These are phyloP conservation scores for Tanypteryx hageni DNA, from an alignment of 2,888 invertebrate species.

Conservation along the genomic window DNA sequence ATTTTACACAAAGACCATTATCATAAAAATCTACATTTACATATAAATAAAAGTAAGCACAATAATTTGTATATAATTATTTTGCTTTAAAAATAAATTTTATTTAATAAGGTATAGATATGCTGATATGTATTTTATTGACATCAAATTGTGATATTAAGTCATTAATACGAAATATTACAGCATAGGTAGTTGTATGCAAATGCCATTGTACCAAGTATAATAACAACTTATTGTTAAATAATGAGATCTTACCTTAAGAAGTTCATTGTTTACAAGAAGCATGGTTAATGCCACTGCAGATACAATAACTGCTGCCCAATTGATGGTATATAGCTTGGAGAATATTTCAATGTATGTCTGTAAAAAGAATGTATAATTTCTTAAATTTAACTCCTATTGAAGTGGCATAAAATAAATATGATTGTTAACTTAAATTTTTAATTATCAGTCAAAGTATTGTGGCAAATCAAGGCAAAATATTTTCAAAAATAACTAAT, in stretches of 20 bases:
- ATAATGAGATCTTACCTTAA: slow-evolving; percentile 77
- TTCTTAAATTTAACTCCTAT: slow-evolving; percentile 7
- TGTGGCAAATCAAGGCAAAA: not conserved
- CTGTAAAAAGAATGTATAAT: slow-evolving; percentile 74
- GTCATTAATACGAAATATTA: too few relatives aligned
- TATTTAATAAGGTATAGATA: not conserved
- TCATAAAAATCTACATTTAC: too few relatives aligned
- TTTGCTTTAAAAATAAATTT: too few relatives aligned
- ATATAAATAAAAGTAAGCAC: too few relatives aligned
- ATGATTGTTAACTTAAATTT: not conserved
- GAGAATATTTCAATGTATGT: slow-evolving; percentile 79
- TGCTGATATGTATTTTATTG: not conserved
- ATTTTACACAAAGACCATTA: too few relatives aligned
- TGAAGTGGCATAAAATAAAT: not conserved
- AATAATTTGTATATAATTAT: too few relatives aligned
- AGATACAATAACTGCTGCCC: slow-evolving; percentile 81
- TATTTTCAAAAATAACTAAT: not conserved
- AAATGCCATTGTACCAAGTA: too few relatives aligned
- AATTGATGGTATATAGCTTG: slow-evolving; percentile 79
- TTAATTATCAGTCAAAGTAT: not conserved
- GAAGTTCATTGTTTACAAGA: slow-evolving; percentile 80
- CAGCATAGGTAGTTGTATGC: not conserved
- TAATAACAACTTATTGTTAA: not conserved
- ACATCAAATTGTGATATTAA: not conserved
- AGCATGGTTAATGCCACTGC: slow-evolving; percentile 79